Evolutionary conservation across 2,888 invertebrate genomes (phyloP), one percentile per base, ranked within the genome.

Genomic region (Hypolimnas misippus): DNA sequence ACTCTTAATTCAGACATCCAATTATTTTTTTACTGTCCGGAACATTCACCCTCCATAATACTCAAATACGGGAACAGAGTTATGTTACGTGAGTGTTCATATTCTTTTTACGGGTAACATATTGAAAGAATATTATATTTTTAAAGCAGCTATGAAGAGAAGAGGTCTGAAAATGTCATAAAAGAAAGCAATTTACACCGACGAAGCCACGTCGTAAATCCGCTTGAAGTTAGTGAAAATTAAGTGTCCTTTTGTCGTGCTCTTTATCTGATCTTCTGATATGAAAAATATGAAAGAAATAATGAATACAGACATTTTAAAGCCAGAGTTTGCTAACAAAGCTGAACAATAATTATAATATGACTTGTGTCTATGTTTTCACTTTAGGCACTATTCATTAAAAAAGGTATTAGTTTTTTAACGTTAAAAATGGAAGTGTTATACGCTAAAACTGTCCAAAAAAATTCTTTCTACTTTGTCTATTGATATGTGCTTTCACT

Each of bases 141-240:
- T 67, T 59, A 66, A 67, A 68, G 52, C 54, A 58, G 66, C 65
- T 65, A 71, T 75, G 70, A 75, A 67, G 67, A 63, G 67, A 65
- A 71, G 63, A 68, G 66, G 67, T 73, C 72, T 72, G 74, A 73
- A 82, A 78, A 81, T 77, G 77, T 78, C 76, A 78, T 83, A 84
- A 84, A 82, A 82, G 77, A 79, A 79, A 82, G 80, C 79, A 81
- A 83, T 86, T 83, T 81, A 82, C 82, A 82, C 77, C 82, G 78
- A 82, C 79, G 76, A 76, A 73, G 74, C 77, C 69, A 71, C 74
- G 72, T 77, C 82, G 80, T 85, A 84, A 86, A 84, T 84, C 78
- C 79, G 71, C 69, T 73, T 72, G 75, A 76, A 81, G 76, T 83
- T 82, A 76, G 75, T 79, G 72, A 75, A 79, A 81, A 83, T 86